Base-by-base conservation (phyloP, 2,888 invertebrate genomes). In the Agrochola lychnidis region DNA sequence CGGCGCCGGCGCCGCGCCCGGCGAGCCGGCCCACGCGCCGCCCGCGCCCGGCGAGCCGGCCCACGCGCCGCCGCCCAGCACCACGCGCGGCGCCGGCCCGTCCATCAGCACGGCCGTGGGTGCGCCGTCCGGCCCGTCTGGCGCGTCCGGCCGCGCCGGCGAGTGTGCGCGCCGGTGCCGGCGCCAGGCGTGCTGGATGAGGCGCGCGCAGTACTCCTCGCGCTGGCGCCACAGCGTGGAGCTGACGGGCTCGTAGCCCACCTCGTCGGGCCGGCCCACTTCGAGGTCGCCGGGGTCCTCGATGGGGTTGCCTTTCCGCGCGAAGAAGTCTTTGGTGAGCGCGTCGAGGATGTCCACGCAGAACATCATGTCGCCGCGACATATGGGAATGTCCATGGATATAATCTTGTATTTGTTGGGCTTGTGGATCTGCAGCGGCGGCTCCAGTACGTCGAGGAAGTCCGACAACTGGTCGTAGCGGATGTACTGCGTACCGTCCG, bases 341-440 rank as follows among this genome's bases (percentile, higher is more conserved):
- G 99, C 99, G 97, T 99, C 99, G 93, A 99, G 97, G 92, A 99
- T 99, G 97, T 99, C 99, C 93, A 99, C 99, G 97, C 99, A 99
- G 97, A 99, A 99, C 98, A 99, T 99, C 97, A 98, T 97, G 96
- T 99, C 99, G 88, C 98, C 98, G 96, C 99, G 99, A 97, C 99
- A 99, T 95, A 99, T 99, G 88, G 99, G 99, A 94, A 99, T 99
- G 96, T 99, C 99, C 99, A 99, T 99, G 91, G 99, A 99, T 94
- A 99, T 99, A 94, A 99, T 99, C 97, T 99, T 99, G 97, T 99
- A 99, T 97, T 99, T 99, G 97, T 99, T 99, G 89, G 99, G 99
- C 96, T 99, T 99, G 96, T 99, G 99, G 91, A 99, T 99, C 97
- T 99, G 99, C 90, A 99, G 97, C 87, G 99, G 99, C 86, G 99